These are phyloP conservation scores for Salarias fasciatus DNA, from an alignment of 2,797 vertebrate species.

Conservation along the genomic window DNA sequence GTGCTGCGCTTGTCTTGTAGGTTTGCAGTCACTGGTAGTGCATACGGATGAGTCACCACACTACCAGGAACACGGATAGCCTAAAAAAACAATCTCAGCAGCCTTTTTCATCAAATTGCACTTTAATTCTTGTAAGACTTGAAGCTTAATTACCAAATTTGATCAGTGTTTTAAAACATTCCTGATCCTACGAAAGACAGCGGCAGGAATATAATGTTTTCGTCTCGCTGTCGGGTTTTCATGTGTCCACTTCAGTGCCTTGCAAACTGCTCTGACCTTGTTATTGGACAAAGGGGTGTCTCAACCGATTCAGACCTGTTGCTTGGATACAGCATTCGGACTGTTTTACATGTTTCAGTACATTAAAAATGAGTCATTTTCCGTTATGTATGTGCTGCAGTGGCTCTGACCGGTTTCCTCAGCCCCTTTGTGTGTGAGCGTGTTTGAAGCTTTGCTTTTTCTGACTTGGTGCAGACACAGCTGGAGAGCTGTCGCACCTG, in stretches of 20 bases:
- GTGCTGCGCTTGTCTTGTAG: constrained; percentile 9
- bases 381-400: constrained; percentile 9
- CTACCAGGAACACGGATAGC: not conserved
- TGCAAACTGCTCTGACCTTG: constrained; percentile 11
- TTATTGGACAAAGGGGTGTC: constrained; percentile 23
- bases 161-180: too few relatives aligned
- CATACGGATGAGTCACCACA: not conserved
- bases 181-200: not conserved
- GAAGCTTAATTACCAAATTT: too few relatives aligned
- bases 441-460: constrained; percentile 8
- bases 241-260: constrained; percentile 1
- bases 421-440: constrained; percentile 2
- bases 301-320: constrained; percentile 30
- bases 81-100: not conserved
- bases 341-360: constrained; percentile 27
- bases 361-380: constrained; percentile 23
- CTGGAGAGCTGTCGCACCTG: constrained; percentile 29
- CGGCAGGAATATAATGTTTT: constrained; percentile 5
- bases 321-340: constrained; percentile 37
- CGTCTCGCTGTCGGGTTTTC: not conserved
- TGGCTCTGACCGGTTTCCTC: constrained; percentile 9
- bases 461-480: constrained; percentile 18
- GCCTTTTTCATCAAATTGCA: constrained; percentile 6
- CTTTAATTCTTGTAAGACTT: too few relatives aligned
- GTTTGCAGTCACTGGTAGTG: not conserved